These are phyloP conservation scores for Morpho helenor DNA, from an alignment of 2,888 invertebrate genomes.

Conservation along the genomic window DNA sequence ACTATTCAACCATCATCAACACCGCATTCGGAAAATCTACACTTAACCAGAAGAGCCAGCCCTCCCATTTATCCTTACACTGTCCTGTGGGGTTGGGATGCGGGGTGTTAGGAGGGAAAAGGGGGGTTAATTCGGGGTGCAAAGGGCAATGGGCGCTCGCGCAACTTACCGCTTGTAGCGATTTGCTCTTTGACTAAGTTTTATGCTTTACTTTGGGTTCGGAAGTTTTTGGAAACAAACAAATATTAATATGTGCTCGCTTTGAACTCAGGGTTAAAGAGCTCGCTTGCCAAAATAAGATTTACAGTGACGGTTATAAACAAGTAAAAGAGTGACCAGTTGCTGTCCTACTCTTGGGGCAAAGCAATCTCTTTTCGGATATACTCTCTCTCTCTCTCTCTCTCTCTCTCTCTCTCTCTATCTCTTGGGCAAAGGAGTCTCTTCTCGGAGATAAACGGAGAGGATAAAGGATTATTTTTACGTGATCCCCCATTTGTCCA, in stretches of 20 bases:
- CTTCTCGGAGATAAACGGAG: too few relatives aligned
- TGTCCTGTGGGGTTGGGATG: conserved; percentile 61
- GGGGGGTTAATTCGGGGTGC: conserved; percentile 55
- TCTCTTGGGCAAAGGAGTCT: too few relatives aligned
- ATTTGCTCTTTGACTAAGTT: conserved; percentile 49
- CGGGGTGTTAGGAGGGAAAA: conserved; percentile 32
- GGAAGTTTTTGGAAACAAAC: conserved; percentile 29
- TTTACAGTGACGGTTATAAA: too few relatives aligned
- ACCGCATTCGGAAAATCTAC: conserved; percentile 80
- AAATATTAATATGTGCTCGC: conserved; percentile 27
- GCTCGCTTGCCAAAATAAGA: conserved; percentile 5
- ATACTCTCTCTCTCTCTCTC: too few relatives aligned
- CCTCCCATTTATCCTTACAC: conserved; percentile 80
- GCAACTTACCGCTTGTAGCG: conserved; percentile 58
- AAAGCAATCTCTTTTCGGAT: too few relatives aligned
- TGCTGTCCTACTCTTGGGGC: too few relatives aligned
- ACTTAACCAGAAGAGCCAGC: conserved; percentile 79
- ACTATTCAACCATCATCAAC: conserved; percentile 71
- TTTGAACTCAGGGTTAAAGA: conserved; percentile 13
- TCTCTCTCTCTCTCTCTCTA: too few relatives aligned
- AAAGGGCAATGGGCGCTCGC: conserved; percentile 67
- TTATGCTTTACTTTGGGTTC: conserved; percentile 40
- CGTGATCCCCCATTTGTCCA: too few relatives aligned
- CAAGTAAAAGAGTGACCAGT: too few relatives aligned
- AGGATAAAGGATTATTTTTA: too few relatives aligned